phyloP scores from a whole-genome alignment of 2,113 vertebrate genomes.

The Dryoscopus gambensis region DNA sequence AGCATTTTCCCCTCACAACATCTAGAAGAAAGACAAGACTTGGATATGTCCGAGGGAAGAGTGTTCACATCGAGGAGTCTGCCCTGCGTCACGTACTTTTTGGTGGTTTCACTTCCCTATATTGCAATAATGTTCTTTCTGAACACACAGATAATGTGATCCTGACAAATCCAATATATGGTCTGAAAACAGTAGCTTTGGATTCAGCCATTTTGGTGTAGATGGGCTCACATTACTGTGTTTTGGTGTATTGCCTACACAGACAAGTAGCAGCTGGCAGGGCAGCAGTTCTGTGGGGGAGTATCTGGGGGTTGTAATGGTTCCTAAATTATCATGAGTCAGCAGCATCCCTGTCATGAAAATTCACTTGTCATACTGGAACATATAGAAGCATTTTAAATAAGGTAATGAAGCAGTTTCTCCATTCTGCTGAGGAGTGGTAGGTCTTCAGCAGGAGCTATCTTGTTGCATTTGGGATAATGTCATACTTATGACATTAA shows the following conservation, averaged over 20 bases:
- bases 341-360: neutral
- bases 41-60: neutral
- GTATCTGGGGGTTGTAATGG: neutral
- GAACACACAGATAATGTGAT: neutral
- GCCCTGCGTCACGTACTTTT: rapidly evolving
- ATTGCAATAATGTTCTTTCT: neutral
- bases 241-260: neutral
- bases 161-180: neutral
- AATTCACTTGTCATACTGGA: neutral
- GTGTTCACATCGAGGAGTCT: neutral
- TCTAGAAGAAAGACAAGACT: neutral
- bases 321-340: constrained; percentile 10
- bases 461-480: neutral
- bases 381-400: neutral
- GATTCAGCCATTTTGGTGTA: neutral
- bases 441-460: neutral
- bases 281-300: neutral
- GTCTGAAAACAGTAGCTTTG: neutral
- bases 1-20: neutral
- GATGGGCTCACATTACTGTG: neutral
- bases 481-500: neutral
- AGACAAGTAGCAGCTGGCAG: neutral
- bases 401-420: neutral
- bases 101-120: neutral
- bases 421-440: neutral